Evolutionary conservation across 1,140 invertebrate species (phyloP).

Genomic region (Plectrocnemia conspersa): DNA sequence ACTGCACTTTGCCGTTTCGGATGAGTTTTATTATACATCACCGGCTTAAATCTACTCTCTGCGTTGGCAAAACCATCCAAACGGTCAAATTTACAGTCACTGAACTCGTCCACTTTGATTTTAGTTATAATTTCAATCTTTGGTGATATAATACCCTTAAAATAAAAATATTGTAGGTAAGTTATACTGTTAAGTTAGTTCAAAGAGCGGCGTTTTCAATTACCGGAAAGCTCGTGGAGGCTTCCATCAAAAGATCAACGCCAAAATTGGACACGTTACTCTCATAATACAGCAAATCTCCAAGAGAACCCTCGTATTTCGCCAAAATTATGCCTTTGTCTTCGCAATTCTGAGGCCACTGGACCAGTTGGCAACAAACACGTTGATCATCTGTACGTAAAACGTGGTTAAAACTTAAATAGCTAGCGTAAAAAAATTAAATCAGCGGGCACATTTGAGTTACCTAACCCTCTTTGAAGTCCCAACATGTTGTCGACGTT

Average conservation of each 20-base stretch:
- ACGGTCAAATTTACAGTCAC: slow-evolving; percentile 5
- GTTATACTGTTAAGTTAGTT: background rate
- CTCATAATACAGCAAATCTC: slow-evolving; percentile 59
- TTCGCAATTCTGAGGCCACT: slow-evolving; percentile 53
- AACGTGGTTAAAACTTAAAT: background rate
- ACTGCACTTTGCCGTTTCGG: slow-evolving; percentile 35
- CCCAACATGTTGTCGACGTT: slow-evolving; percentile 38
- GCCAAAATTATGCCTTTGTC: slow-evolving; percentile 52
- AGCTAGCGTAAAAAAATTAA: background rate
- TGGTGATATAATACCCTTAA: slow-evolving; percentile 56
- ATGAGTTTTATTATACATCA: slow-evolving; percentile 39
- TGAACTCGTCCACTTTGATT: slow-evolving; percentile 48
- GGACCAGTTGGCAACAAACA: slow-evolving; percentile 59
- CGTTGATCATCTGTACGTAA: slow-evolving; percentile 50
- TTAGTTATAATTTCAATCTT: slow-evolving; percentile 57
- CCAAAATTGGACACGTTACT: slow-evolving; percentile 51
- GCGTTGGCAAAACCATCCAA: slow-evolving; percentile 1
- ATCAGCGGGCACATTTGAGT: background rate
- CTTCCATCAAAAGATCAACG: slow-evolving; percentile 63
- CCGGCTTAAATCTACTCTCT: slow-evolving; percentile 24
- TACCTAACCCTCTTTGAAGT: slow-evolving; percentile 2
- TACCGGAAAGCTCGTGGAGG: slow-evolving; percentile 61
- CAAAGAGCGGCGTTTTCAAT: slow-evolving; percentile 13
- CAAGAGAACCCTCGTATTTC: slow-evolving; percentile 57
- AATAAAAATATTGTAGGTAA: slow-evolving; percentile 15